Evolutionary conservation across 2,888 invertebrate species (phyloP).

Genomic region (Xanthorhoe spadicearia): DNA sequence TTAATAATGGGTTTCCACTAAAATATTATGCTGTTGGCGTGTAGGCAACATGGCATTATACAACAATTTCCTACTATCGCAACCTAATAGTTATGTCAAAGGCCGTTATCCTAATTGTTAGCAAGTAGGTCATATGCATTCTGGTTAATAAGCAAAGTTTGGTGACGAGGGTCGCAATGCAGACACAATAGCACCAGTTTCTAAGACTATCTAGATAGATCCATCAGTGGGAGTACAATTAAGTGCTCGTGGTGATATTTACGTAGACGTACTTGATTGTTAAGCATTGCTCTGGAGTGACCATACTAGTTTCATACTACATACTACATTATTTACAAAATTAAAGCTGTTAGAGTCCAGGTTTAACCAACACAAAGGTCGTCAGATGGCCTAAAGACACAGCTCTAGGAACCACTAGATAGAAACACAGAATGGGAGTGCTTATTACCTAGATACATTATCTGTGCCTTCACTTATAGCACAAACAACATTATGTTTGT

Average conservation of each 20-base stretch:
- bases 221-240: neutral
- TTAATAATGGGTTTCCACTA: neutral
- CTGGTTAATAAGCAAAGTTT: constrained; percentile 36
- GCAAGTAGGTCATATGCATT: constrained; percentile 26
- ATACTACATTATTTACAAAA: no score
- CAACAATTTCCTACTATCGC: constrained; percentile 12
- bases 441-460: no score
- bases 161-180: constrained; percentile 24
- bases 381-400: no score
- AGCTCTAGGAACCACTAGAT: no score
- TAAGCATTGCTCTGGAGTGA: no score
- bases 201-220: neutral
- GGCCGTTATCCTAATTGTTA: constrained; percentile 22
- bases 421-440: no score
- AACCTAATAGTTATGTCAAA: constrained; percentile 27
- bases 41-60: constrained; percentile 1
- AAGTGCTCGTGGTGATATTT: neutral
- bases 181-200: constrained; percentile 1
- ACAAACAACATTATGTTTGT: no score
- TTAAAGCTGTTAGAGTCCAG: no score
- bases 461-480: no score
- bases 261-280: no score
- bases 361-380: no score
- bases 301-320: no score
- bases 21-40: constrained; percentile 3